Conservation (phyloP, 2,888 invertebrate genomes). For the Heliconius cydno region DNA sequence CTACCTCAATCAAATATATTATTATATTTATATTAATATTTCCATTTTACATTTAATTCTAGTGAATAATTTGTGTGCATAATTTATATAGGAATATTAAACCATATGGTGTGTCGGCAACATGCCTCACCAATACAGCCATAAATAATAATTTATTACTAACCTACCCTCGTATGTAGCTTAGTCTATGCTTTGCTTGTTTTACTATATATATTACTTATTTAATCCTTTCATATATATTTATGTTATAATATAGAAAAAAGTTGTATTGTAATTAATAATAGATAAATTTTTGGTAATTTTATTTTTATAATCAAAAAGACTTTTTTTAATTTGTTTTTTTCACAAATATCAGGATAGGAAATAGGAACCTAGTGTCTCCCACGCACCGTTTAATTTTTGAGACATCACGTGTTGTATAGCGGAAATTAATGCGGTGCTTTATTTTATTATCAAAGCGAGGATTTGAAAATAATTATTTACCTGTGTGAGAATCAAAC, state of each 20-base stretch:
- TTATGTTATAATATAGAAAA: neutral
- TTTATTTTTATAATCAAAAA: no score
- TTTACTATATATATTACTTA: neutral
- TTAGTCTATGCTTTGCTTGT: conserved; percentile 2
- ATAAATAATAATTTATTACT: conserved; percentile 24
- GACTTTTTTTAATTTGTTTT: neutral
- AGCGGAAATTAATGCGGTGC: neutral
- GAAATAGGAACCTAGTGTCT: neutral
- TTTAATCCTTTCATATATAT: neutral
- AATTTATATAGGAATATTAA: conserved; percentile 5
- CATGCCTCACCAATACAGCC: conserved; percentile 19
- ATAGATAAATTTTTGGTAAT: neutral
- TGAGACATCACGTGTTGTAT: neutral
- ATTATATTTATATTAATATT: no score
- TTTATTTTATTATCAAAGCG: neutral
- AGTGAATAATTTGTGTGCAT: neutral
- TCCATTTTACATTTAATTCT: neutral
- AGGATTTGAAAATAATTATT: neutral
- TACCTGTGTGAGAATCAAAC: neutral
- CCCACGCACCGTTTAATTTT: no score
- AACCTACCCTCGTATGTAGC: conserved; percentile 1
- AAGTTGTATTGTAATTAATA: no score
- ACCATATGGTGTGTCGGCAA: conserved; percentile 21
- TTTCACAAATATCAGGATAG: neutral
- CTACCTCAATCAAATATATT: no score